phyloP scores from a whole-genome alignment of 2,113 vertebrate genomes.

The Heliornis fulica region DNA sequence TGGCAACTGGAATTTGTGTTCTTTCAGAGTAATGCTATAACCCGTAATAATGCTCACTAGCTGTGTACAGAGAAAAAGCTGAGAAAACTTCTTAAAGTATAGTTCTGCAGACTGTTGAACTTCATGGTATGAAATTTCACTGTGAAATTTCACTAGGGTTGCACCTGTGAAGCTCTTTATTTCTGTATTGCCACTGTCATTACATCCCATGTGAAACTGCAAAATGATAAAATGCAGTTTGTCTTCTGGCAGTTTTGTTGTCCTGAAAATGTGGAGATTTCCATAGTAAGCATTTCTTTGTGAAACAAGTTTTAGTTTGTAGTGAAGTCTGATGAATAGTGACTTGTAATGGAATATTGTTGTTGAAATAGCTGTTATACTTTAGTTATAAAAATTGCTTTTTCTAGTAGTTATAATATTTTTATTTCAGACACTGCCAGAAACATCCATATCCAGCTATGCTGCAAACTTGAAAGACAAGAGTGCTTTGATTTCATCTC shows the following conservation, averaged over 20 bases:
- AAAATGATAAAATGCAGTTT: not conserved
- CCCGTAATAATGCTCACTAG: not conserved
- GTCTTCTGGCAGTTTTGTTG: not conserved
- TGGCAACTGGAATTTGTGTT: not conserved
- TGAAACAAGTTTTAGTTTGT: not conserved
- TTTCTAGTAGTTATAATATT: not conserved
- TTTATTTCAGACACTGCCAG: constrained; percentile 87
- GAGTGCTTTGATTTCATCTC: constrained; percentile 87
- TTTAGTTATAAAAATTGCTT: not conserved
- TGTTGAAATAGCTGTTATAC: not conserved
- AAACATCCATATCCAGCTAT: constrained; percentile 89
- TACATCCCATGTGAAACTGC: not conserved
- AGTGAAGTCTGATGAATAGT: not conserved
- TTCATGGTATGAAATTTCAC: not conserved
- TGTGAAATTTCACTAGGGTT: not conserved
- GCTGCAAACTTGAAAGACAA: constrained; percentile 90
- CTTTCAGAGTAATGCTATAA: not conserved
- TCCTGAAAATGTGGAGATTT: not conserved
- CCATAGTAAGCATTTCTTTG: not conserved
- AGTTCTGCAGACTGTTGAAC: not conserved
- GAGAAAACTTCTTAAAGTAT: not conserved
- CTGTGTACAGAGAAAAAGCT: not conserved
- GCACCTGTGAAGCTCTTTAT: not conserved
- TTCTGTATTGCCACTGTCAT: not conserved
- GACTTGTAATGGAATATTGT: not conserved